A percentile compares a stretch with the other conserved stretches of the same genome.
Conservation (phyloP, 2,888 invertebrate genomes). For the Aphodius sticticus region DNA sequence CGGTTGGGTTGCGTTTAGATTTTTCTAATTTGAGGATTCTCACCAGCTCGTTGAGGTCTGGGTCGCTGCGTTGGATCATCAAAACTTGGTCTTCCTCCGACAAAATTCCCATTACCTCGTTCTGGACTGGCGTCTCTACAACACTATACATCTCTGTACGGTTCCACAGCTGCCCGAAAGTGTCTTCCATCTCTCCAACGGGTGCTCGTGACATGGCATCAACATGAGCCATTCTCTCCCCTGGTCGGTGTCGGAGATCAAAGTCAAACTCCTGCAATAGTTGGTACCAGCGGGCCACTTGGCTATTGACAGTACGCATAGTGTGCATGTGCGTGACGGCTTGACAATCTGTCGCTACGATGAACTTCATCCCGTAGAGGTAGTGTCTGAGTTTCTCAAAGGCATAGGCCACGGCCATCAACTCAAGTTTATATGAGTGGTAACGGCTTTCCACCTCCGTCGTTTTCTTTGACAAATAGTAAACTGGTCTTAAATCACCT, state of each 20-base stretch:
- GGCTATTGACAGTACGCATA: constrained; percentile 44
- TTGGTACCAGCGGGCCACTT: constrained; percentile 43
- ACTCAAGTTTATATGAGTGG: constrained; percentile 44
- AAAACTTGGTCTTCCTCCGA: background rate
- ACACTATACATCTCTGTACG: constrained; percentile 34
- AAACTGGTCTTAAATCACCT: background rate
- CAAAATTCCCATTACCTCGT: constrained; percentile 10
- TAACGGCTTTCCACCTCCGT: constrained; percentile 43
- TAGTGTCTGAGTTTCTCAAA: constrained; percentile 43
- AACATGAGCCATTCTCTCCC: constrained; percentile 43
- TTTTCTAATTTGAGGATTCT: background rate
- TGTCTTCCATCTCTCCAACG: background rate
- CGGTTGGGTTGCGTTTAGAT: background rate
- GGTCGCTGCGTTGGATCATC: background rate
- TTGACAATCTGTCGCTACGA: constrained; percentile 48
- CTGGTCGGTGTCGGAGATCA: constrained; percentile 42
- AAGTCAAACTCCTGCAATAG: constrained; percentile 41
- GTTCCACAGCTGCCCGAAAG: constrained; percentile 30
- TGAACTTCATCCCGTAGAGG: constrained; percentile 44
- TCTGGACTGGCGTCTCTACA: constrained; percentile 31
- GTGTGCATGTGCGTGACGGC: constrained; percentile 32
- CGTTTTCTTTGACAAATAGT: constrained; percentile 42
- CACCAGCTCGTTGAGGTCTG: background rate
- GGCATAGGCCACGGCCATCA: constrained; percentile 46
- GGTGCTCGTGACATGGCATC: background rate